Percentiles rank a stretch among this genome's conserved stretches.
These are phyloP conservation scores for Scaptodrosophila lebanonensis DNA, from an alignment of 1,140 invertebrate genomes.

Conservation along the genomic window DNA sequence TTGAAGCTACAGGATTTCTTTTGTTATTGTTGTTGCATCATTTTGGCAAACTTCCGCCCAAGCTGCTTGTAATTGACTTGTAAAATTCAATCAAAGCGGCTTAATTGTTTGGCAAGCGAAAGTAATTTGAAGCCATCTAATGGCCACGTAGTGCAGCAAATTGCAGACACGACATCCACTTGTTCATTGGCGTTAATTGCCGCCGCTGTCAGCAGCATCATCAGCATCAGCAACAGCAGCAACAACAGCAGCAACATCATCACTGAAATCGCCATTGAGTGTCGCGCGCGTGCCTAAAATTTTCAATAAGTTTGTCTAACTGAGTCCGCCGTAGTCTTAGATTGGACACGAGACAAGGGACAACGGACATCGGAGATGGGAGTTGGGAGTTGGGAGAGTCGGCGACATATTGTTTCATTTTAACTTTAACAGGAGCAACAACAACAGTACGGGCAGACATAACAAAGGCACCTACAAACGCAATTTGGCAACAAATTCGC, in stretches of 20 bases:
- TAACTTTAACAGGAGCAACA: background rate
- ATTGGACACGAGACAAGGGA: no score
- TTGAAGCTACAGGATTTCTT: constrained; percentile 14
- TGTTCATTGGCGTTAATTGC: constrained; percentile 18
- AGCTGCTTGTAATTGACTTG: constrained; percentile 63
- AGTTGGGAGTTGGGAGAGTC: background rate
- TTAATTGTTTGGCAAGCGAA: constrained; percentile 30
- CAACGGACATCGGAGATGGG: no score
- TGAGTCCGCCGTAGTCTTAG: no score
- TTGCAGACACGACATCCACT: no score
- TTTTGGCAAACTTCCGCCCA: constrained; percentile 14
- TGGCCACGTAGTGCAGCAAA: no score
- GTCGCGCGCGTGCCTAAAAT: constrained; percentile 34
- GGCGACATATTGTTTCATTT: constrained; percentile 63
- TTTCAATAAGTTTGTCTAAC: constrained; percentile 5
- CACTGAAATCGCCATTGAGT: no score
- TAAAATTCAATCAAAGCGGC: constrained; percentile 34
- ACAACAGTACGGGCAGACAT: constrained; percentile 3
- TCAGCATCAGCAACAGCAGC: constrained; percentile 18
- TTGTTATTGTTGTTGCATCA: background rate
- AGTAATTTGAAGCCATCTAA: constrained; percentile 35
- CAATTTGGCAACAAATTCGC: constrained; percentile 69
- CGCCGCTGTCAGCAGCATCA: constrained; percentile 4
- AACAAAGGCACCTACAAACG: constrained; percentile 65
- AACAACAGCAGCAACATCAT: background rate